Conservation (phyloP, 2,888 invertebrate genomes). For the Sclerodermus sp. region DNA sequence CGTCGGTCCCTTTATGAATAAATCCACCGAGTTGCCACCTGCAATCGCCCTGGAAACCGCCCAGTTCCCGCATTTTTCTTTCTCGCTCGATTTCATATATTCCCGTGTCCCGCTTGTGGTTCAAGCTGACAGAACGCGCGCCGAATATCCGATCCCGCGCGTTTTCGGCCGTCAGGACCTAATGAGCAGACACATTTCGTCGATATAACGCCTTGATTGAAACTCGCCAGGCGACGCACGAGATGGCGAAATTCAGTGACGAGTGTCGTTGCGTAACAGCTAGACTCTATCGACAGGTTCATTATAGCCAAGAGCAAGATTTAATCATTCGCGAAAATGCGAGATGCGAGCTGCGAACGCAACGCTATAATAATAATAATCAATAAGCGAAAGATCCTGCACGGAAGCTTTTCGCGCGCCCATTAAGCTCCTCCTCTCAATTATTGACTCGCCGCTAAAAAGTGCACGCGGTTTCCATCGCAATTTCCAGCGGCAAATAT, state of each 20-base stretch:
- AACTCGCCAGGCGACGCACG: neutral
- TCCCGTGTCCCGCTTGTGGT: neutral
- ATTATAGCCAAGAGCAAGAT: neutral
- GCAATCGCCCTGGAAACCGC: constrained; percentile 28
- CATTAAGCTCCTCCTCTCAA: too few species aligned
- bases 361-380: too few species aligned
- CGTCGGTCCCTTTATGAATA: constrained; percentile 33
- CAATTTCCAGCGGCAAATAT: too few species aligned
- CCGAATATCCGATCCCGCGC: constrained; percentile 17
- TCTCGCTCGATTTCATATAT: neutral
- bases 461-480: too few species aligned
- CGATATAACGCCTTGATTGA: constrained; percentile 15
- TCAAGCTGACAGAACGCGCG: constrained; percentile 18
- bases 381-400: too few species aligned
- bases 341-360: too few species aligned
- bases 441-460: too few species aligned
- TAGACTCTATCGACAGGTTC: neutral
- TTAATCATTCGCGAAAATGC: too few species aligned
- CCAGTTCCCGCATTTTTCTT: neutral
- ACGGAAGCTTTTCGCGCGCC: too few species aligned
- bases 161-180: constrained; percentile 15
- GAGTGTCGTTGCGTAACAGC: neutral
- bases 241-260: neutral
- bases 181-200: constrained; percentile 23
- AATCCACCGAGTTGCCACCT: constrained; percentile 28